A percentile compares a stretch with the other conserved stretches of the same genome.
These are phyloP conservation scores for Vidua chalybeata DNA, from an alignment of 2,113 vertebrate genomes.

Conservation along the genomic window DNA sequence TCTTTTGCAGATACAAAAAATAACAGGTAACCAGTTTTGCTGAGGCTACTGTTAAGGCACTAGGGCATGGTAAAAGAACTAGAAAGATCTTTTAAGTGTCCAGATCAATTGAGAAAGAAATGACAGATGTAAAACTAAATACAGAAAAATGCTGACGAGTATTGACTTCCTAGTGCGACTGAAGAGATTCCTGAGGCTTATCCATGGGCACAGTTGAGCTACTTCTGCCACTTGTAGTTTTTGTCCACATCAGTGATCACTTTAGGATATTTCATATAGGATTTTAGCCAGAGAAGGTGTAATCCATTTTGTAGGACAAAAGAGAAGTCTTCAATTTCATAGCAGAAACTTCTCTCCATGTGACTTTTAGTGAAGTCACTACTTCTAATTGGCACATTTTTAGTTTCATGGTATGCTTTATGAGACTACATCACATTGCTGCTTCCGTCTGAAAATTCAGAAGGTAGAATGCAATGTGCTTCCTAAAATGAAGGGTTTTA, in stretches of 20 bases:
- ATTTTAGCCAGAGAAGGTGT: not conserved
- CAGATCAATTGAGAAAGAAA: not conserved
- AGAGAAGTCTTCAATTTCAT: not conserved
- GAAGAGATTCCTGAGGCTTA: not conserved
- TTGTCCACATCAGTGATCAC: not conserved
- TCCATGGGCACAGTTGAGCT: not conserved
- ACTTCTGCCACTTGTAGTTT: not conserved
- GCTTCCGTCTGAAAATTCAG: not conserved
- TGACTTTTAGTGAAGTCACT: not conserved
- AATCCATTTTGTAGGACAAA: not conserved
- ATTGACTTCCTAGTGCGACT: not conserved
- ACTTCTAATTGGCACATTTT: not conserved
- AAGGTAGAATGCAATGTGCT: not conserved
- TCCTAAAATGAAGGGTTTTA: not conserved
- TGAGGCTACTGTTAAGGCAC: not conserved
- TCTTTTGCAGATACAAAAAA: not conserved
- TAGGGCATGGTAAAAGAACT: not conserved
- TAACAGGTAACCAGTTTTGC: not conserved
- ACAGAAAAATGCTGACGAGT: not conserved
- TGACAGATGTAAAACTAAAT: not conserved
- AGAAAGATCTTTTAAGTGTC: not conserved
- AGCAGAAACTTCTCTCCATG: not conserved
- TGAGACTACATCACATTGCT: not conserved
- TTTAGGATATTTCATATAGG: not conserved
- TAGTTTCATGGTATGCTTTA: not conserved